These are phyloP conservation scores for Brachyhypopomus gauderio DNA, from an alignment of 2,113 vertebrate species.

Conservation along the genomic window DNA sequence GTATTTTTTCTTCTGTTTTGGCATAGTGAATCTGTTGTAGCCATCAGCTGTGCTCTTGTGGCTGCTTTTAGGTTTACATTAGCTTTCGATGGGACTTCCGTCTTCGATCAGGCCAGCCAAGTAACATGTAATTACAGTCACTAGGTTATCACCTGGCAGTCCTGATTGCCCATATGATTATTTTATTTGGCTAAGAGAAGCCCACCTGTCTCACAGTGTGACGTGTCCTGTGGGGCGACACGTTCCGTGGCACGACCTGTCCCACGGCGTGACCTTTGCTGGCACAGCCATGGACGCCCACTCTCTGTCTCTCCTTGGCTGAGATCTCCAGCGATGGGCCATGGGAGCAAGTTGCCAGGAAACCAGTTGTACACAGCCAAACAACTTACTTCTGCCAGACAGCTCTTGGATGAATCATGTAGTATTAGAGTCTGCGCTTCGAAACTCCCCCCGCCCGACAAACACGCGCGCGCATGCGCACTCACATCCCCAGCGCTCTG, in stretches of 20 bases:
- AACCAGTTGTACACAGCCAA: slow-evolving; percentile 48
- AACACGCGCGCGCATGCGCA: slow-evolving; percentile 2
- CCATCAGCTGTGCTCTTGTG: background rate
- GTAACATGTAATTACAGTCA: background rate
- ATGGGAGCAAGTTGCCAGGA: slow-evolving; percentile 44
- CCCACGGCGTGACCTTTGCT: slow-evolving; percentile 26
- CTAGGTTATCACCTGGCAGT: background rate
- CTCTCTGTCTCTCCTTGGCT: slow-evolving; percentile 35
- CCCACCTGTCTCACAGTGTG: slow-evolving; percentile 19
- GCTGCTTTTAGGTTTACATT: background rate
- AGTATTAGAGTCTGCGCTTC: slow-evolving; percentile 46
- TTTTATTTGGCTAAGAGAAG: background rate
- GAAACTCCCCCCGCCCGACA: slow-evolving; percentile 9
- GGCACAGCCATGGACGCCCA: slow-evolving; percentile 18
- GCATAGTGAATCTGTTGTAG: background rate
- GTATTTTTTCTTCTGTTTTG: background rate
- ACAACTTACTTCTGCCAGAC: slow-evolving; percentile 53
- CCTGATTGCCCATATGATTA: too few relatives aligned
- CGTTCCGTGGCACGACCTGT: background rate
- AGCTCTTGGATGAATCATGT: slow-evolving; percentile 51
- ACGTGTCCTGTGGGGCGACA: background rate
- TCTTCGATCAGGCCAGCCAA: background rate
- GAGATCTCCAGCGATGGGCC: slow-evolving; percentile 20
- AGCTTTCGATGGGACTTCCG: background rate
- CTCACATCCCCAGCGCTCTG: slow-evolving; percentile 32